Conservation (phyloP, 2,888 invertebrate species). For the Cephalotes varians region DNA sequence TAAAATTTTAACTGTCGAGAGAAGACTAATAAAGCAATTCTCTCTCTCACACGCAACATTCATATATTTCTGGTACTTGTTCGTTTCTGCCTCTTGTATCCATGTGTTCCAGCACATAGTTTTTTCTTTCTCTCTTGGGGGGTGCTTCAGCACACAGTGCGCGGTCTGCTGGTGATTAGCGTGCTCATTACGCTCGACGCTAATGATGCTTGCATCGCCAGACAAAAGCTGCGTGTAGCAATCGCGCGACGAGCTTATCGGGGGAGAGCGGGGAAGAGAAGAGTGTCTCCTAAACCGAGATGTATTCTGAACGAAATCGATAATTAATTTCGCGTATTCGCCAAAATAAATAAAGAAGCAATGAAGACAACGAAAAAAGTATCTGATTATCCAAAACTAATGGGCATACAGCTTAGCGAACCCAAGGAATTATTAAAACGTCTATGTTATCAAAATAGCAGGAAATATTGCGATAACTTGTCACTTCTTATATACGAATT, state of each 20-base stretch:
- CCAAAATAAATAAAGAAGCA: background rate
- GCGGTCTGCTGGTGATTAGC: conserved; percentile 84
- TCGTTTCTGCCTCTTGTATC: conserved; percentile 4
- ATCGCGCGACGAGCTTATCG: conserved; percentile 60
- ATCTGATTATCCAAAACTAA: background rate
- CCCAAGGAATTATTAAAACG: background rate
- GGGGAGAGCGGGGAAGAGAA: background rate
- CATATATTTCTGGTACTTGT: conserved; percentile 20
- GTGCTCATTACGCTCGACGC: conserved; percentile 84
- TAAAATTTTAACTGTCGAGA: conserved; percentile 19
- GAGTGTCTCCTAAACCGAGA: background rate
- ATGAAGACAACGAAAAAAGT: background rate
- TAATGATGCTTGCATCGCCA: conserved; percentile 84
- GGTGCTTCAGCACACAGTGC: conserved; percentile 68
- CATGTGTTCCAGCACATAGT: conserved; percentile 33
- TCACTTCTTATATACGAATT: conserved; percentile 8
- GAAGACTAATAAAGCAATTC: conserved; percentile 33
- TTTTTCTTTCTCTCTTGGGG: conserved; percentile 63
- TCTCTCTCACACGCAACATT: conserved; percentile 45
- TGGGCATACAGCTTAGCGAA: background rate
- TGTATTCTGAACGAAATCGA: conserved; percentile 32
- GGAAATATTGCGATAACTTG: background rate
- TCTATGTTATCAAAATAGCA: background rate
- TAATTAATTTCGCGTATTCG: background rate
- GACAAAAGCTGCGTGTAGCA: conserved; percentile 79